phyloP scores from a whole-genome alignment of 2,113 vertebrate genomes.

The Shinisaurus crocodilurus region DNA sequence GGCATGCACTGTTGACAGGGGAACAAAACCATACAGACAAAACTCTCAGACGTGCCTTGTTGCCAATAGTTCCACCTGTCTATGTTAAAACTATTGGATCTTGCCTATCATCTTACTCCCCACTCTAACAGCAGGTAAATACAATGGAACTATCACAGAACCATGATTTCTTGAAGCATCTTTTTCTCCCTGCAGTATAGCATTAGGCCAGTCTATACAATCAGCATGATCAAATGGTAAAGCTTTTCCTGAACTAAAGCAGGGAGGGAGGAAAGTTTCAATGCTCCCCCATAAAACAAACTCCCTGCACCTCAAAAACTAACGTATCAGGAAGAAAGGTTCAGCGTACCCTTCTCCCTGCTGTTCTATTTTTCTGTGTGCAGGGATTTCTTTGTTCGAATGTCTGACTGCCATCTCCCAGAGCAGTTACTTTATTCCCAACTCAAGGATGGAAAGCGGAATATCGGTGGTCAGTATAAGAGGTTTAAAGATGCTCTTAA shows the following conservation, averaged over 20 bases:
- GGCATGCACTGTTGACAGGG: slow-evolving; percentile 73
- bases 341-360: neutral
- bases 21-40: slow-evolving; percentile 64
- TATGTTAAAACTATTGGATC: slow-evolving; percentile 31
- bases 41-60: slow-evolving; percentile 52
- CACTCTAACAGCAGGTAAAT: neutral
- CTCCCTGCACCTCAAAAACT: neutral
- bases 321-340: neutral
- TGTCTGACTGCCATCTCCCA: no score
- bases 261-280: neutral
- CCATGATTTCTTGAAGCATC: neutral
- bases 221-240: neutral
- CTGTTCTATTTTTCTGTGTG: neutral
- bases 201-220: neutral
- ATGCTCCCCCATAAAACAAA: neutral
- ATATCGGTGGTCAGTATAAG: no score
- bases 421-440: no score
- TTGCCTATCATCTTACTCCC: slow-evolving; percentile 38
- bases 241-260: neutral
- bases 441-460: no score
- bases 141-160: neutral
- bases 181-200: neutral
- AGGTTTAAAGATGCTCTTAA: no score
- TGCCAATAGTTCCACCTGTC: slow-evolving; percentile 53
- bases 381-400: neutral